Conservation (phyloP, 2,113 vertebrate genomes). For the Perccottus glenii region DNA sequence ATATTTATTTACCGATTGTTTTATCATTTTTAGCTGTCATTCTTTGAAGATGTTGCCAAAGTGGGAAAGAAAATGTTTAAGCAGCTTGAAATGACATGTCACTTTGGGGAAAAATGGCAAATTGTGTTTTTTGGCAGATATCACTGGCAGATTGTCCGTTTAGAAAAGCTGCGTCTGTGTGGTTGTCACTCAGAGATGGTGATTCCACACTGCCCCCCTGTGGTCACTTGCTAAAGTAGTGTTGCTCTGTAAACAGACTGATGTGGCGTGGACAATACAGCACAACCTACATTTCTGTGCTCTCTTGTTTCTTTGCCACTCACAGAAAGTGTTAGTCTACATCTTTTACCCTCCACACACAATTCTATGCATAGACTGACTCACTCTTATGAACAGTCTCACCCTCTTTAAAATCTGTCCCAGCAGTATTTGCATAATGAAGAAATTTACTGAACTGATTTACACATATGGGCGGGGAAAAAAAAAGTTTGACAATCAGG, state of each 20-base stretch:
- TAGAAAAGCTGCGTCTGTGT: conserved; percentile 18
- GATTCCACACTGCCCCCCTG: conserved; percentile 77
- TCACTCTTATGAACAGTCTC: conserved; percentile 15
- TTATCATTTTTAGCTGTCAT: background rate
- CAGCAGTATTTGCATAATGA: conserved; percentile 54
- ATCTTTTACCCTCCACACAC: background rate
- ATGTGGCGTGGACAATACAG: background rate
- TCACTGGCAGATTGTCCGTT: conserved; percentile 33
- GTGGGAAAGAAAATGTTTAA: conserved; percentile 2
- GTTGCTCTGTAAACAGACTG: background rate
- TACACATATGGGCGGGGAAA: conserved; percentile 45
- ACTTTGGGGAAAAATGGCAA: conserved; percentile 25
- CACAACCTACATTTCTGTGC: background rate
- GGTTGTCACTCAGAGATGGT: conserved; percentile 45
- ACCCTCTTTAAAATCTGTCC: conserved; percentile 29
- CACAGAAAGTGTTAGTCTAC: background rate
- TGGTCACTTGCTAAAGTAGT: conserved; percentile 46
- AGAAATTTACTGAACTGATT: conserved; percentile 45
- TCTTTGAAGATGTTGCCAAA: conserved; percentile 7
- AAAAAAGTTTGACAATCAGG: conserved; percentile 31
- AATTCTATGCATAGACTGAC: conserved; percentile 12
- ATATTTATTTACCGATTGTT: background rate
- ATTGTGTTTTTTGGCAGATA: conserved; percentile 30
- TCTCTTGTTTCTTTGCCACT: background rate
- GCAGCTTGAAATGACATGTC: conserved; percentile 18